These are phyloP conservation scores for Cetonia aurata DNA, from an alignment of 2,888 invertebrate species.

Conservation along the genomic window DNA sequence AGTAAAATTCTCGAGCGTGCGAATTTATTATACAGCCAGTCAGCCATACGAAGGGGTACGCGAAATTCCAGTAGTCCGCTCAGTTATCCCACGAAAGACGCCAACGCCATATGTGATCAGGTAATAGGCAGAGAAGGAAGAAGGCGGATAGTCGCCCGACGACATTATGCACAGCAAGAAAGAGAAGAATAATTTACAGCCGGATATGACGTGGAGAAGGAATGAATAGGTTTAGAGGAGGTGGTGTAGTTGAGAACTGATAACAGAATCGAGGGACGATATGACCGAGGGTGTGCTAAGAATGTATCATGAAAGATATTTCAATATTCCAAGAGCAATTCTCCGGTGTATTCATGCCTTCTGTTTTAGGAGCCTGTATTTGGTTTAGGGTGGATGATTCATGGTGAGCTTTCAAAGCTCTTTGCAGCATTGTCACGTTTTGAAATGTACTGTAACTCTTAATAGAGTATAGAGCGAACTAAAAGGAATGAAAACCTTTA, in stretches of 20 bases:
- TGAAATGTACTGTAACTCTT: too few relatives aligned
- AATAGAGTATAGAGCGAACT: too few relatives aligned
- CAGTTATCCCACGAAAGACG: too few relatives aligned
- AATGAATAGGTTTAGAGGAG: neutral
- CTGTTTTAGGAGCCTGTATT: conserved; percentile 8
- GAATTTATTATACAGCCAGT: conserved; percentile 22
- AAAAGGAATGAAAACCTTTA: too few relatives aligned
- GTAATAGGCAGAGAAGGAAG: conserved; percentile 9
- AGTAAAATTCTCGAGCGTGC: conserved; percentile 9
- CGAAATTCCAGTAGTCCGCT: too few relatives aligned
- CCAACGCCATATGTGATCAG: conserved; percentile 9
- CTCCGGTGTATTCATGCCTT: conserved; percentile 17
- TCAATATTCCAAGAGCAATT: conserved; percentile 41
- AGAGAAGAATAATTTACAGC: conserved; percentile 32
- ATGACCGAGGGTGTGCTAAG: conserved; percentile 31
- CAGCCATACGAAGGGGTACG: too few relatives aligned
- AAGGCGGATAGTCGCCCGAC: conserved; percentile 13
- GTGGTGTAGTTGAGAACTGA: neutral
- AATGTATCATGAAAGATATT: conserved; percentile 43
- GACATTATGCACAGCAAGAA: conserved; percentile 5
- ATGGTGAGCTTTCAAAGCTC: too few relatives aligned
- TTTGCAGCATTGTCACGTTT: neutral
- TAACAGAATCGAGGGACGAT: conserved; percentile 43
- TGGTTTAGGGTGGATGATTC: conserved; percentile 1
- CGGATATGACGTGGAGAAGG: conserved; percentile 24